phyloP scores from a whole-genome alignment of 2,113 vertebrate genomes.

The Capreolus pygargus region DNA sequence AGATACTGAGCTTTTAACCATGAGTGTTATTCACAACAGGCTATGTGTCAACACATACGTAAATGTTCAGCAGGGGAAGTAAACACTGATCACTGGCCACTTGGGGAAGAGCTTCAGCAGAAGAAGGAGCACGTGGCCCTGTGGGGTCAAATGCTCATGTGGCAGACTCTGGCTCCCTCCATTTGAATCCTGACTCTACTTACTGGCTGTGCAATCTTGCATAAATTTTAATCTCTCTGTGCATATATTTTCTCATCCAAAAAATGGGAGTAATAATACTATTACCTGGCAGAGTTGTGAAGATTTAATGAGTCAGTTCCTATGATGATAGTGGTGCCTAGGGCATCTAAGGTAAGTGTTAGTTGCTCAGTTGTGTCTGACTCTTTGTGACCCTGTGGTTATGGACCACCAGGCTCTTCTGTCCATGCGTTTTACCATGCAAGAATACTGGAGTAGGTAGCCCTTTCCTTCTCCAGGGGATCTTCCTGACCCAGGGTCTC shows the following conservation, averaged over 20 bases:
- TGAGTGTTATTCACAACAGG: neutral
- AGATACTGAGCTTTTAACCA: neutral
- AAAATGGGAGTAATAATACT: neutral
- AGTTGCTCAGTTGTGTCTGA: neutral
- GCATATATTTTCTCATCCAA: constrained; percentile 12
- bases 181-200: neutral
- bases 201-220: neutral
- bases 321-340: neutral
- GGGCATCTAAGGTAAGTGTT: neutral
- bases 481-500: neutral
- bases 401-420: neutral
- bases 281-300: neutral
- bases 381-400: neutral
- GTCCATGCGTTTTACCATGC: neutral
- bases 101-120: neutral
- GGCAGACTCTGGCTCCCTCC: neutral
- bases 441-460: neutral
- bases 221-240: neutral
- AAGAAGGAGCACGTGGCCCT: neutral
- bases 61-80: neutral
- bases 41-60: neutral
- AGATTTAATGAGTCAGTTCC: neutral
- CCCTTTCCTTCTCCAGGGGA: neutral
- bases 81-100: neutral
- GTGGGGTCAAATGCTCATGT: neutral